Conservation (phyloP, 1,140 invertebrate genomes). For the Drosophila sechellia region DNA sequence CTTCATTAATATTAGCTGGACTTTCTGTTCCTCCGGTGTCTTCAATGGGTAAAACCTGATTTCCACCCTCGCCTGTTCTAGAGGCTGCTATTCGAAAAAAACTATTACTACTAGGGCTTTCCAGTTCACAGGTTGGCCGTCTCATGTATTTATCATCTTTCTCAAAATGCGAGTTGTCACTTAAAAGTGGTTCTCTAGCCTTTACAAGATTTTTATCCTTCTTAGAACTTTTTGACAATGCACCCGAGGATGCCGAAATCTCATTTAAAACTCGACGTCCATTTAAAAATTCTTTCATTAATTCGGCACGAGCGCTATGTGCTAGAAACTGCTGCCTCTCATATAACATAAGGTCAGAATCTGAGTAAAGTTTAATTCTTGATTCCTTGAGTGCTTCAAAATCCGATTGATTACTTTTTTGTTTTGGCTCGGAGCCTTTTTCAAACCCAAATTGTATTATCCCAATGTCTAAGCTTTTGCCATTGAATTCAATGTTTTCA, state of each 20-base stretch:
- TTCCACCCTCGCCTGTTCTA: conserved; percentile 63
- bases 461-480: conserved; percentile 16
- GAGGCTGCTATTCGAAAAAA: conserved; percentile 78
- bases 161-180: not conserved
- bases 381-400: not conserved
- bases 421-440: not conserved
- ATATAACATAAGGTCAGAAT: conserved; percentile 60
- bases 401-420: conserved; percentile 4
- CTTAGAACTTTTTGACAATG: conserved; percentile 16
- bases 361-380: conserved; percentile 51
- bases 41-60: conserved; percentile 62
- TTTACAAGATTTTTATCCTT: not conserved
- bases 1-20: conserved; percentile 87
- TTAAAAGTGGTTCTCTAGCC: not conserved
- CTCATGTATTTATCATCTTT: not conserved
- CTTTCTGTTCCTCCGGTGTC: conserved; percentile 67
- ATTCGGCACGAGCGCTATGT: conserved; percentile 64
- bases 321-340: conserved; percentile 67
- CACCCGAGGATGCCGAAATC: conserved; percentile 22
- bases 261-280: conserved; percentile 60
- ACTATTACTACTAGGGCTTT: conserved; percentile 41
- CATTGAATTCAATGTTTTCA: conserved; percentile 5
- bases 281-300: conserved; percentile 69
- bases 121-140: conserved; percentile 31
- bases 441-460: not conserved